phyloP scores from a whole-genome alignment of 1,140 invertebrate genomes.

The Octopus bimaculoides region DNA sequence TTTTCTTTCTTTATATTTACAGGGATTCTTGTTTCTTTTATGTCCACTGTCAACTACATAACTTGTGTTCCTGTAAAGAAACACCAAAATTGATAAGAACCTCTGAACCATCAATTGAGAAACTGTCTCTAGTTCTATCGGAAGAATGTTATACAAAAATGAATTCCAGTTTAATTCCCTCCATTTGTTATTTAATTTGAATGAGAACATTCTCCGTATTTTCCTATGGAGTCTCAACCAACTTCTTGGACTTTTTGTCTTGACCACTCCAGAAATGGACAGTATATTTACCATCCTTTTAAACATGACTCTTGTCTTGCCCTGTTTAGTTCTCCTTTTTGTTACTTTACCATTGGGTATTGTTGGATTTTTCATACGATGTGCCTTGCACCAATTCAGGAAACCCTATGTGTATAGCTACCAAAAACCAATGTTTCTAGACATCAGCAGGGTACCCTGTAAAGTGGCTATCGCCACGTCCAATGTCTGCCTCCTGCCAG shows the following conservation, averaged over 20 bases:
- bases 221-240: slow-evolving; percentile 19
- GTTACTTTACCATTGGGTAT: slow-evolving; percentile 26
- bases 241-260: slow-evolving; percentile 22
- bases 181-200: slow-evolving; percentile 20
- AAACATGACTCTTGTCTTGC: slow-evolving; percentile 19
- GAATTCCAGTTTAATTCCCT: slow-evolving; percentile 16
- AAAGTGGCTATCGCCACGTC: slow-evolving; percentile 30
- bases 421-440: slow-evolving; percentile 7
- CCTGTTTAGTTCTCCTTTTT: slow-evolving; percentile 23
- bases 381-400: slow-evolving; percentile 28
- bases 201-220: slow-evolving; percentile 21
- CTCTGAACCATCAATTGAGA: slow-evolving; percentile 6
- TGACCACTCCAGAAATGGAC: slow-evolving; percentile 27
- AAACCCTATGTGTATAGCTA: slow-evolving; percentile 24
- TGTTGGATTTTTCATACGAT: slow-evolving; percentile 29
- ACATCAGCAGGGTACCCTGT: background rate
- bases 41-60: too few species aligned
- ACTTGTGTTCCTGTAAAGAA: too few species aligned
- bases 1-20: too few species aligned
- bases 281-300: slow-evolving; percentile 13
- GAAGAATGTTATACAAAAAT: slow-evolving; percentile 19
- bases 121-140: slow-evolving; percentile 17
- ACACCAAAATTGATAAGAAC: too few species aligned
- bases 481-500: slow-evolving; percentile 44
- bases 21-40: too few species aligned